Evolutionary conservation across 2,888 invertebrate species (phyloP), one percentile per base, ranked within the genome.

Genomic region (Nemotelus nigrinus): DNA sequence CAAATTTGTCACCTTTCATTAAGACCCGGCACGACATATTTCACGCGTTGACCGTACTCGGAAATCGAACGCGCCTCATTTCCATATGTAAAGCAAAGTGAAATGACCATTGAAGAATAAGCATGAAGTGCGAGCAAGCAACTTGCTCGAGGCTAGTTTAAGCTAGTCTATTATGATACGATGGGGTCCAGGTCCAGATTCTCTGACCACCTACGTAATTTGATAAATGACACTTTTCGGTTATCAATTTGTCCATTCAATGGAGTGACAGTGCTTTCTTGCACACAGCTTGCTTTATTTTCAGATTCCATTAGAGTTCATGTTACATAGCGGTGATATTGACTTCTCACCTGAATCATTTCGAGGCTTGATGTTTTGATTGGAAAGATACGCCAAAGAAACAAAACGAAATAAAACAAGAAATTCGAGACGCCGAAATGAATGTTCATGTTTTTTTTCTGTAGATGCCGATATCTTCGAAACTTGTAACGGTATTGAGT

Each of bases 1-100:
- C 67, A 58, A 77, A 77, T 77, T 77, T 77, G 76, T 77, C 76
- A 77, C 67, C 76, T 77, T 58, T 77, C 68, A 77, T 77, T 77
- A 77, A 65, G 41, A 25, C 39, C 67, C 47, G 68, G 48, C 58
- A 43, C 44, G 57, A 68, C 67, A 67, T 65, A 68, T 65, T 65
- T 68, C 65, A 65, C 65, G 45, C 53, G 55, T 65, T 58, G 76
- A 65, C 43, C 45, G 25, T 44, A 55, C 53, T 5, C 25, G n/a
- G 65, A 72, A 55, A 44, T 43, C 53, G 58, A 60, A 60, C 44
- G 25, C 45, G 50, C 43, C 65, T 76, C 58, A 68, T 77, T 77
- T 67, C 67, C 76, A 77, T 77, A 77, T 45, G 58, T 47, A 67
- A 76, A 76, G 53, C 41, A 55, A 55, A 48, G 55, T 44, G 44